These are phyloP conservation scores for Aurelia aurita DNA, from an alignment of 30 jellyfish, hydroid and myxozoan species.

Conservation along the genomic window DNA sequence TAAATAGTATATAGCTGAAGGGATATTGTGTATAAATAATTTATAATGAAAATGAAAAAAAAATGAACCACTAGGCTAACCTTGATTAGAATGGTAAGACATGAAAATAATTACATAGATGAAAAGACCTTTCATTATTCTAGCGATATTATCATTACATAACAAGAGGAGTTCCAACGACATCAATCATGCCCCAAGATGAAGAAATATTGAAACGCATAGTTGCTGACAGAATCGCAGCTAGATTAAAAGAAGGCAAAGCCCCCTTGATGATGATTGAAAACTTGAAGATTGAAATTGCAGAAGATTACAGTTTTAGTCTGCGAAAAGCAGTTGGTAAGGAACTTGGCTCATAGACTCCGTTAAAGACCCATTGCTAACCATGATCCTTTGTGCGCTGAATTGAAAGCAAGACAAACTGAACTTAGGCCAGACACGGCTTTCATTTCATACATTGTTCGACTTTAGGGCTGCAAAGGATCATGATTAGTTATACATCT, in stretches of 20 bases:
- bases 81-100: no score
- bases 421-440: no score
- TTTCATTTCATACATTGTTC: no score
- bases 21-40: no score
- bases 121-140: neutral
- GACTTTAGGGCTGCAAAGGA: no score
- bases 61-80: no score
- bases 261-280: slow-evolving; percentile 38
- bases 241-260: slow-evolving; percentile 32
- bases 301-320: slow-evolving; percentile 69
- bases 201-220: slow-evolving; percentile 51
- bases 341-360: neutral
- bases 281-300: slow-evolving; percentile 71
- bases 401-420: no score
- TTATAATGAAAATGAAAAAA: no score
- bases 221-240: slow-evolving; percentile 52
- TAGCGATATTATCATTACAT: slow-evolving; percentile 91
- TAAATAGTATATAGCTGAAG: no score
- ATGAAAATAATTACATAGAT: neutral
- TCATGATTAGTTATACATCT: no score
- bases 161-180: slow-evolving; percentile 65
- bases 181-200: slow-evolving; percentile 74
- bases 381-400: no score
- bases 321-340: slow-evolving; percentile 83
- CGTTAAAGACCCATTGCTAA: no score